Evolutionary conservation across 2,113 vertebrate genomes (phyloP).

Genomic region (Elachura formosa): DNA sequence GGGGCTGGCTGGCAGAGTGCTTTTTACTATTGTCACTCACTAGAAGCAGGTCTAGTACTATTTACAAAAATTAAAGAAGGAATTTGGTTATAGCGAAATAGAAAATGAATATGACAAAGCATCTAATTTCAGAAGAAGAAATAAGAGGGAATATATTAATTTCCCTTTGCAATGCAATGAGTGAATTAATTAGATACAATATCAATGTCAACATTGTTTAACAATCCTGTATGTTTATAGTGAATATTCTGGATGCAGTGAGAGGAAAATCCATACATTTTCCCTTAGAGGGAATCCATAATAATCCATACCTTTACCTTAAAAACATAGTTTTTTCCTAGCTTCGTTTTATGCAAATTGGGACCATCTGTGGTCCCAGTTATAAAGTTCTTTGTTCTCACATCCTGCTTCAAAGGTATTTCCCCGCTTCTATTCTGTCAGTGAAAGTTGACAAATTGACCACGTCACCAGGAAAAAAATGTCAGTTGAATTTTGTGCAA

Average conservation of each 20-base stretch:
- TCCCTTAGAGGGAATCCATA: neutral
- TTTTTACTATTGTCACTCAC: neutral
- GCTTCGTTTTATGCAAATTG: neutral
- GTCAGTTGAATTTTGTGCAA: neutral
- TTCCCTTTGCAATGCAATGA: neutral
- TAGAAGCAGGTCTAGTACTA: neutral
- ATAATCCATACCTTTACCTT: neutral
- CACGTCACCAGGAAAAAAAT: fast-evolving
- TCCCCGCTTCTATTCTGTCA: neutral
- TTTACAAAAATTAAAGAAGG: neutral
- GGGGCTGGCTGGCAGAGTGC: neutral
- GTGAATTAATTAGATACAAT: neutral
- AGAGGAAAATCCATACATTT: neutral
- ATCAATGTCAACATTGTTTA: neutral
- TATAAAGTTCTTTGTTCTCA: neutral
- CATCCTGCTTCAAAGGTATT: neutral
- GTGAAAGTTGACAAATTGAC: neutral
- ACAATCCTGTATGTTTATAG: neutral
- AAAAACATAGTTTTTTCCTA: fast-evolving
- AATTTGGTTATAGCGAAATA: neutral
- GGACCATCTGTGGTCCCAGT: neutral
- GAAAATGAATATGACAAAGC: neutral
- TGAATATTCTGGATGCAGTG: neutral
- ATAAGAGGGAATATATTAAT: neutral
- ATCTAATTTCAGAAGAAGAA: neutral